Evolutionary conservation across 2,888 invertebrate genomes (phyloP), one percentile per base, ranked within the genome.

Genomic region (Drosophila emarginata): DNA sequence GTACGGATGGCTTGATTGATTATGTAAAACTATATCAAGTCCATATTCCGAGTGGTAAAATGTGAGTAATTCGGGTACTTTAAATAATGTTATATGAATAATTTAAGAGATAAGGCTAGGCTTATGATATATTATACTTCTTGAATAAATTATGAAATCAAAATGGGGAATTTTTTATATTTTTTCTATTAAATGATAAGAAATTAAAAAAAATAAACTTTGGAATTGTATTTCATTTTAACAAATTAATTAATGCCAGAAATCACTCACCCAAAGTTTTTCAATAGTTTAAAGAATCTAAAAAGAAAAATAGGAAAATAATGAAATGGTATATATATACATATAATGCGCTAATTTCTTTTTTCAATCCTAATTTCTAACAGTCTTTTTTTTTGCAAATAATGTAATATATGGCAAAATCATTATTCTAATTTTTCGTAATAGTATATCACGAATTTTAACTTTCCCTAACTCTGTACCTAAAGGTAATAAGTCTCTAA

Each of bases 11-110:
- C 53, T 26, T 63, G 70, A 70, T 70, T 70, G 69, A 70, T 70
- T 70, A 70, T 70, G 69, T 70, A 70, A 70, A 70, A 52, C 21
- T 37, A 21, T 45, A 21, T 54, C 18, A 57, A n/a, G n/a, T n/a
- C n/a, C n/a, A n/a, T n/a, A n/a, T n/a, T n/a, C 50, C 37, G 21
- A 26, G 45, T 21, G 26, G 26, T 52, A 28, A 12, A n/a, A 15
- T 39, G 51, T 70, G 64, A 64, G 72, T 70, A 64, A 71, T 40
- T 69, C 36, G 56, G 28, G 54, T 18, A 54, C 32, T 21, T 15
- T 11, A 28, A 54, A 36, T 54, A 18, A 54, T n/a, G 18, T 18
- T 32, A 54, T 40, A 37, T 37, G 23, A 45, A 14, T 45, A 21
- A 53, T 28, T 4, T 36, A 54, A 52, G 4, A 45, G 70, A 70